phyloP scores from a whole-genome alignment of 2,888 invertebrate species.

The Phasia obesa region DNA sequence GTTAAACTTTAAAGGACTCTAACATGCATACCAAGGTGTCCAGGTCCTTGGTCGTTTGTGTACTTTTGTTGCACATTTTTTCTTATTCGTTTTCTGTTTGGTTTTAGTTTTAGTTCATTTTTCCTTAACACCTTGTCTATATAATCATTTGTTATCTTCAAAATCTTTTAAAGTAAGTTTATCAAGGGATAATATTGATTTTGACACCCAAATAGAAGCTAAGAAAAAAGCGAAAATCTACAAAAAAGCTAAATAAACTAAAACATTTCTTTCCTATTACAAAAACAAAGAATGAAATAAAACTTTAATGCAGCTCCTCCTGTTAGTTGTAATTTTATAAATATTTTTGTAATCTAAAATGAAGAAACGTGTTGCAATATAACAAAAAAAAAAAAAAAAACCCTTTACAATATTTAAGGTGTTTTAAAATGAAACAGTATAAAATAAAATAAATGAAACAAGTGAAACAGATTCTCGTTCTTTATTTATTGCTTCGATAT shows the following conservation, averaged over 20 bases:
- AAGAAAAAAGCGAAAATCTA: neutral
- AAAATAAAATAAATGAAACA: too few species aligned
- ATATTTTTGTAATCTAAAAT: slow-evolving; percentile 41
- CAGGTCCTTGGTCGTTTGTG: slow-evolving; percentile 15
- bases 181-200: slow-evolving; percentile 70
- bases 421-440: too few species aligned
- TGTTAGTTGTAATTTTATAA: neutral
- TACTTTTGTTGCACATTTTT: slow-evolving; percentile 22
- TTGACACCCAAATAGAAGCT: slow-evolving; percentile 54
- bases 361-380: slow-evolving; percentile 41
- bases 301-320: slow-evolving; percentile 29
- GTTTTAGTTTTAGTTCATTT: neutral
- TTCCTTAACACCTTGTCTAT: slow-evolving; percentile 56
- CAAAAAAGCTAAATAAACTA: slow-evolving; percentile 9
- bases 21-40: neutral
- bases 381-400: neutral
- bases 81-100: slow-evolving; percentile 4
- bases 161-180: slow-evolving; percentile 65
- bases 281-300: slow-evolving; percentile 3
- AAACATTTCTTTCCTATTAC: neutral
- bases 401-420: too few species aligned
- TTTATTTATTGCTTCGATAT: too few species aligned
- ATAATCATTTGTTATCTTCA: slow-evolving; percentile 69
- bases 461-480: too few species aligned
- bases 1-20: slow-evolving; percentile 11